Conservation (phyloP, 2,797 vertebrate species). For the Neosilurus mollespiculum region DNA sequence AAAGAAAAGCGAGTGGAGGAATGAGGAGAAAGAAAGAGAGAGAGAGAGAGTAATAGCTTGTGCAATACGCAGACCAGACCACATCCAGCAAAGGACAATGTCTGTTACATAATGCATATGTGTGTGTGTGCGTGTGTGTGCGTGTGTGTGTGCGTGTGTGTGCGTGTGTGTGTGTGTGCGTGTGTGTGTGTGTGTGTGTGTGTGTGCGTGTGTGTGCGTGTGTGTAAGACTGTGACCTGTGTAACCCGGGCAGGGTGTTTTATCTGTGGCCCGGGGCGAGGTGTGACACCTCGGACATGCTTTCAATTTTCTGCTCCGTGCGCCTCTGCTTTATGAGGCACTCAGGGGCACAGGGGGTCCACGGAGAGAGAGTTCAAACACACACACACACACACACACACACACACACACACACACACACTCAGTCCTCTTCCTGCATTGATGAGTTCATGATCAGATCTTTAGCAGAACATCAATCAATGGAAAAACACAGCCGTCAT, state of each 20-base stretch:
- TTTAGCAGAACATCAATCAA: slow-evolving; percentile 48
- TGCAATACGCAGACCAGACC: slow-evolving; percentile 4
- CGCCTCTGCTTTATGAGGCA: slow-evolving; percentile 47
- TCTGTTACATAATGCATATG: slow-evolving; percentile 33
- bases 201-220: slow-evolving; percentile 39
- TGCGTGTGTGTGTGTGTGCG: no score
- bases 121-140: slow-evolving; percentile 1
- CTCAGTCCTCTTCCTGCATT: background rate
- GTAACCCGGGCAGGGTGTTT: slow-evolving; percentile 48
- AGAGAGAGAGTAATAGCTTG: slow-evolving; percentile 45
- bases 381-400: background rate
- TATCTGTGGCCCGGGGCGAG: slow-evolving; percentile 49
- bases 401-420: background rate
- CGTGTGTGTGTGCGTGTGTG: background rate
- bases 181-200: slow-evolving; percentile 3
- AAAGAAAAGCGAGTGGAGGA: slow-evolving; percentile 10
- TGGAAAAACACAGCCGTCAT: slow-evolving; percentile 19
- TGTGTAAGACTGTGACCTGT: slow-evolving; percentile 20
- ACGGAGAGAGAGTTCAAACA: background rate
- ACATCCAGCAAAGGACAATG: slow-evolving; percentile 18
- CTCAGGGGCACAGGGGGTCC: slow-evolving; percentile 36
- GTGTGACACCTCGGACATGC: slow-evolving; percentile 55
- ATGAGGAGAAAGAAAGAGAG: slow-evolving; percentile 11
- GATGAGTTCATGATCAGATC: slow-evolving; percentile 43
- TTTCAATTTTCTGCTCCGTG: slow-evolving; percentile 56